Base-by-base conservation (phyloP, 2,113 vertebrate genomes). In the Lichenostomus cassidix region DNA sequence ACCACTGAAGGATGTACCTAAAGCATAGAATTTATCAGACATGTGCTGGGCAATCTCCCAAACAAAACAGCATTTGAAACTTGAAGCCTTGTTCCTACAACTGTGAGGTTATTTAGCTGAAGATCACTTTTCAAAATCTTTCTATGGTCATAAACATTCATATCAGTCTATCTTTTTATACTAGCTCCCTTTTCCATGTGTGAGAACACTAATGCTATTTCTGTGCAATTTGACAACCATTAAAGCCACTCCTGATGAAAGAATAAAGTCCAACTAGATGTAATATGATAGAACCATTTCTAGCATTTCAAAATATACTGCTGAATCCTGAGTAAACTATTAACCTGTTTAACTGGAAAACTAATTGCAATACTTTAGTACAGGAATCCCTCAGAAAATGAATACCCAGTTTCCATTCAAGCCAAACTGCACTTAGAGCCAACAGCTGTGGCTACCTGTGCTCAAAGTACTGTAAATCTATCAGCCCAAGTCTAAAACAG, bases 181-280 rank as follows among this genome's bases (percentile, higher is more conserved):
- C 14, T 37, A 67, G 37, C 4, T 77, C 31, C 5, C 16, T 35
- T 83, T 94, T 33, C 44, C 2, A 5, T 65, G n/a, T 10, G 9
- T n/a, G 11, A 73, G 70, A 60, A 39, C 25, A 31, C 19, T 29
- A 69, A 53, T 62, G 28, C 17, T 84, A 37, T 92, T 91, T 86
- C 35, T 65, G 25, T 78, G 41, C 39, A 85, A 90, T 91, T 41
- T 85, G 37, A 69, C 46, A 89, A 83, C 39, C 37, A 29, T 76
- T 88, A 96, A 76, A 76, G 55, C 27, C 77, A 80, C 37, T 85
- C 78, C 67, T 83, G 28, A 64, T 44, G 12, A 92, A 80, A 77
- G 93, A 92, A 71, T 85, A 74, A 95, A 96, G 89, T 92, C 64
- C 75, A 94, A 11, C 21, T 50, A 37, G 49, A 56, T 70, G 46